A percentile compares a stretch with the other conserved stretches of the same genome.
phyloP scores from a whole-genome alignment of 2,888 invertebrate species.

The Brenthis daphne region DNA sequence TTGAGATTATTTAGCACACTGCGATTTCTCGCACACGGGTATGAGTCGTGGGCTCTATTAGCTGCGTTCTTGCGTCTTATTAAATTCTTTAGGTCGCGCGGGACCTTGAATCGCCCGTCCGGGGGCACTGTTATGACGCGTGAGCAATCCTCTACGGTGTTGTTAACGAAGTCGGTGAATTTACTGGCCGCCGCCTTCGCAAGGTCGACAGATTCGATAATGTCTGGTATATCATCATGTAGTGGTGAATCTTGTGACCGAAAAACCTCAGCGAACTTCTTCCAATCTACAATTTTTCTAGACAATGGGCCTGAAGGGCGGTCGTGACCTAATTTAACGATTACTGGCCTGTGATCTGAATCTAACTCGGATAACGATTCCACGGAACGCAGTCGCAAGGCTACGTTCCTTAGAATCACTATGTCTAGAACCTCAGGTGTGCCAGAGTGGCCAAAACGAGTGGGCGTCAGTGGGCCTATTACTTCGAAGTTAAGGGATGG shows the following conservation, averaged over 20 bases:
- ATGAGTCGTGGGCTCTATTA: background rate
- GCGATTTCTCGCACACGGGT: background rate
- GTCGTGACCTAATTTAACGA: background rate
- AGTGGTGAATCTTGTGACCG: no score
- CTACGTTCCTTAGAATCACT: background rate
- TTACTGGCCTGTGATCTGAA: background rate
- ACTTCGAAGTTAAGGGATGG: background rate
- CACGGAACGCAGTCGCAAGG: background rate
- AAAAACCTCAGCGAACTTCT: no score
- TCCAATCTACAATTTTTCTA: no score
- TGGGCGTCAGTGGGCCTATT: background rate
- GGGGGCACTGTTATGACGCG: background rate
- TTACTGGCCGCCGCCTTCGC: background rate
- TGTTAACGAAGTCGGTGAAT: background rate
- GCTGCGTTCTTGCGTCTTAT: background rate
- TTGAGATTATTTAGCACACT: background rate
- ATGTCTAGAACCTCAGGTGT: background rate
- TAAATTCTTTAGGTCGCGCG: background rate
- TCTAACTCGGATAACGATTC: background rate
- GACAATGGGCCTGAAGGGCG: no score
- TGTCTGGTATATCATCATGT: no score
- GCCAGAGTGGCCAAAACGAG: background rate
- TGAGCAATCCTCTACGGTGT: background rate
- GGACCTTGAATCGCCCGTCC: background rate
- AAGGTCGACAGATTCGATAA: background rate